Conservation (phyloP, 1,140 invertebrate species). For the Atta cephalotes region DNA sequence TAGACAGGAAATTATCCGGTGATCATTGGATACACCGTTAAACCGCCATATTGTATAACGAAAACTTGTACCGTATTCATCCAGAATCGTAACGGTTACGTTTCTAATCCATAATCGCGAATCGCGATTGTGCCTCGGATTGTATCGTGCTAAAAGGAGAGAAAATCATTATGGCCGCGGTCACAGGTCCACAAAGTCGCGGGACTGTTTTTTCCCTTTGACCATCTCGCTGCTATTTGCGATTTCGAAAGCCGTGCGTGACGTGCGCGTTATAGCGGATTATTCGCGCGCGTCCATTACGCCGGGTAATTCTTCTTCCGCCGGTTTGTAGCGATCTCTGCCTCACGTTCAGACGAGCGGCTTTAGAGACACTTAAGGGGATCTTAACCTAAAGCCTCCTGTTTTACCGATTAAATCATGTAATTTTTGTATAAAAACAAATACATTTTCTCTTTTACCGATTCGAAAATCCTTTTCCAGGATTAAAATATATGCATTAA, state of each 20-base stretch:
- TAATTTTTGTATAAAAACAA: no score
- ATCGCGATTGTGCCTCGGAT: not conserved
- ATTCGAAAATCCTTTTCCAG: no score
- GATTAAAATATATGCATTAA: no score
- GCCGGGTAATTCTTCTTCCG: slow-evolving; percentile 38
- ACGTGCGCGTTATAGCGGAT: slow-evolving; percentile 39
- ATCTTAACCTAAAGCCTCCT: no score
- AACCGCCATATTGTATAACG: slow-evolving; percentile 49
- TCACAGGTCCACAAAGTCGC: slow-evolving; percentile 29
- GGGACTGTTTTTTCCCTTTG: slow-evolving; percentile 36
- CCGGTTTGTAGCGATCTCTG: slow-evolving; percentile 16
- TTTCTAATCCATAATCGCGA: slow-evolving; percentile 24
- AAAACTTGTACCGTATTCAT: slow-evolving; percentile 65
- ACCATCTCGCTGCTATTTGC: not conserved
- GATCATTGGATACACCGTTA: slow-evolving; percentile 41
- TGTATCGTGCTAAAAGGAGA: slow-evolving; percentile 42
- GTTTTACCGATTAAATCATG: no score
- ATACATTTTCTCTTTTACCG: no score
- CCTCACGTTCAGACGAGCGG: not conserved
- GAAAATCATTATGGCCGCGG: not conserved
- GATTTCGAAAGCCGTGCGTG: slow-evolving; percentile 52
- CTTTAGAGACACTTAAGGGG: not conserved
- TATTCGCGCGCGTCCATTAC: slow-evolving; percentile 47
- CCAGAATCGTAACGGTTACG: slow-evolving; percentile 9
- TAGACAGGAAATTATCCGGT: slow-evolving; percentile 73